These are phyloP conservation scores for Dasyornis broadbenti DNA, from an alignment of 2,113 vertebrate species.

Conservation along the genomic window DNA sequence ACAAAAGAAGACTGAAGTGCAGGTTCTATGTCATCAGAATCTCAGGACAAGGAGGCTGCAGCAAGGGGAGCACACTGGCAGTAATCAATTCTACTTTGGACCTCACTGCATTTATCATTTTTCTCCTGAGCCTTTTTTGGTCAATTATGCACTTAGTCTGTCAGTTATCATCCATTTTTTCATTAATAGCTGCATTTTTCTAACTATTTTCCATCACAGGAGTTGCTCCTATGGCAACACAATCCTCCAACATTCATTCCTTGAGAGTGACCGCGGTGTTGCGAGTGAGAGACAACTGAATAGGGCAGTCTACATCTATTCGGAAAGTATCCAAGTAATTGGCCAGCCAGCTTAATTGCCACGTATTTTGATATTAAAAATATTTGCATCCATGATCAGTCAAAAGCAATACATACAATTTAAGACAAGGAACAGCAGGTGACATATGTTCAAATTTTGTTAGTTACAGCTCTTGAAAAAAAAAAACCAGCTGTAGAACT, in stretches of 20 bases:
- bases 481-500: background rate
- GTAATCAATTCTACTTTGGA: background rate
- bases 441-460: background rate
- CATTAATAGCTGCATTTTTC: constrained; percentile 1
- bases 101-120: background rate
- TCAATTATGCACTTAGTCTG: background rate
- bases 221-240: constrained; percentile 28
- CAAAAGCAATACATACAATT: background rate
- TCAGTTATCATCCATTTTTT: background rate
- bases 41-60: background rate
- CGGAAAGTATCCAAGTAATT: background rate
- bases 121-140: background rate
- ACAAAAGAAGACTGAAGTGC: background rate
- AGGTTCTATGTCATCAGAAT: background rate
- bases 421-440: background rate
- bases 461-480: background rate
- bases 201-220: background rate
- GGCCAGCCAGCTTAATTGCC: background rate
- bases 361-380: constrained; percentile 8
- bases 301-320: background rate
- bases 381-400: background rate
- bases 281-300: background rate
- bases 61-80: background rate
- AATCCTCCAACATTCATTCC: background rate
- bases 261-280: background rate